Conservation (phyloP, 1,140 invertebrate species). For the Lepidostoma basale region DNA sequence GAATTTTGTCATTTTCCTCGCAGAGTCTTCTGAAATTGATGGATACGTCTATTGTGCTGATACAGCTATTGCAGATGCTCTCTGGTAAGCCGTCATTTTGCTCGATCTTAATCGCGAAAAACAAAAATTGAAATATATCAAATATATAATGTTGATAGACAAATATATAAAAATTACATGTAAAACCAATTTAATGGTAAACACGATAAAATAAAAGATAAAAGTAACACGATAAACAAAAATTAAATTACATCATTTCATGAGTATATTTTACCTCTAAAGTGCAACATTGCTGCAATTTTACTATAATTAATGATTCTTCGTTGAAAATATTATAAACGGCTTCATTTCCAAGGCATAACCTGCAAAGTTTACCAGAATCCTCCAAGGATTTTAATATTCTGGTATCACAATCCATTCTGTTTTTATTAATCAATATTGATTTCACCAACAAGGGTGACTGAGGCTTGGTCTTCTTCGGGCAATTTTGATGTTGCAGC, state of each 20-base stretch:
- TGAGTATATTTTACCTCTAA: conserved; percentile 33
- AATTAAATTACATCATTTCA: too few species aligned
- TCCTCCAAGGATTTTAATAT: conserved; percentile 1
- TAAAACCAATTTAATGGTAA: too few species aligned
- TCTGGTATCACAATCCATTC: conserved; percentile 16
- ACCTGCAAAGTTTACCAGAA: conserved; percentile 31
- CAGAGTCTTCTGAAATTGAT: conserved; percentile 33
- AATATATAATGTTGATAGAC: too few species aligned
- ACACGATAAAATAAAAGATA: too few species aligned
- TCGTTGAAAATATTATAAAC: conserved; percentile 29
- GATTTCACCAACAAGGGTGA: too few species aligned
- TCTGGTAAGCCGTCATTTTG: conserved; percentile 42
- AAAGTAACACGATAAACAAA: too few species aligned
- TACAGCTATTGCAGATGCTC: conserved; percentile 32
- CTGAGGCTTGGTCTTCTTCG: too few species aligned
- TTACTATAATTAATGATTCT: conserved; percentile 15
- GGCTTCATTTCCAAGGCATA: conserved; percentile 31
- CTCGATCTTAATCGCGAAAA: too few species aligned
- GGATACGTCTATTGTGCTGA: conserved; percentile 26
- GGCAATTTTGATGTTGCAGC: too few species aligned
- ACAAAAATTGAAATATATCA: too few species aligned
- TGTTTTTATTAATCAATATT: too few species aligned
- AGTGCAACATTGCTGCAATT: conserved; percentile 37
- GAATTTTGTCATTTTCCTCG: conserved; percentile 35
- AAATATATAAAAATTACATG: too few species aligned